These are phyloP conservation scores for Gasterosteus nipponicus DNA, from an alignment of 2,113 vertebrate genomes.

Conservation along the genomic window DNA sequence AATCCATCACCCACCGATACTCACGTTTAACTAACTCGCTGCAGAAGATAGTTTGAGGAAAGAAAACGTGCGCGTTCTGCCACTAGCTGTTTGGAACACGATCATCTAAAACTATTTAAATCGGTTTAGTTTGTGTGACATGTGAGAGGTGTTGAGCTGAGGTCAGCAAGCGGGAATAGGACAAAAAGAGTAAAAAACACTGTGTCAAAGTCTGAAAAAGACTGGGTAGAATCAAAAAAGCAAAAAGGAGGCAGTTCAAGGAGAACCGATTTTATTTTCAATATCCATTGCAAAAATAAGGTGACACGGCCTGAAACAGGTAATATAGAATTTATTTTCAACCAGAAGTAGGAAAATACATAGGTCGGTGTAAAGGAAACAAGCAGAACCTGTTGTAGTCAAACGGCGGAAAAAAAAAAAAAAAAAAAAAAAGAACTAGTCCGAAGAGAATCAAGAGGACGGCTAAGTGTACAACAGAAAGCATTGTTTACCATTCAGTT, in stretches of 20 bases:
- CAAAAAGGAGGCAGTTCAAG: conserved; percentile 44
- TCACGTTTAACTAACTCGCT: conserved; percentile 13
- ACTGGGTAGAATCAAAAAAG: not conserved
- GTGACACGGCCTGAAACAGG: conserved; percentile 91
- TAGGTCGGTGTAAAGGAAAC: conserved; percentile 92
- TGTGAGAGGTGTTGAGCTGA: not conserved
- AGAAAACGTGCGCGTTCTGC: not conserved
- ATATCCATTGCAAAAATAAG: conserved; percentile 82
- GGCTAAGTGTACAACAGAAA: conserved; percentile 89
- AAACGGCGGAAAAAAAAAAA: conserved; percentile 78
- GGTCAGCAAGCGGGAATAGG: not conserved
- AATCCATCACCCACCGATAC: not conserved
- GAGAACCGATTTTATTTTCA: conserved; percentile 80
- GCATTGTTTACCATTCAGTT: conserved; percentile 97
- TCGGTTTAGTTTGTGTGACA: not conserved
- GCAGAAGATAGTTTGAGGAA: not conserved
- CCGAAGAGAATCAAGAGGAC: conserved; percentile 92
- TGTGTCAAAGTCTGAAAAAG: not conserved
- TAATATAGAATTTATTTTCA: conserved; percentile 99
- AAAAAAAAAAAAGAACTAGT: conserved; percentile 81
- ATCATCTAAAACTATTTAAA: not conserved
- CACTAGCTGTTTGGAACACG: conserved; percentile 29
- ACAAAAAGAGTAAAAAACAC: not conserved
- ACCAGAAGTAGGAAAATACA: conserved; percentile 99
- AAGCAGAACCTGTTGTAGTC: conserved; percentile 97